Conservation (phyloP, 1,140 invertebrate species). For the Brachionus sp. region DNA sequence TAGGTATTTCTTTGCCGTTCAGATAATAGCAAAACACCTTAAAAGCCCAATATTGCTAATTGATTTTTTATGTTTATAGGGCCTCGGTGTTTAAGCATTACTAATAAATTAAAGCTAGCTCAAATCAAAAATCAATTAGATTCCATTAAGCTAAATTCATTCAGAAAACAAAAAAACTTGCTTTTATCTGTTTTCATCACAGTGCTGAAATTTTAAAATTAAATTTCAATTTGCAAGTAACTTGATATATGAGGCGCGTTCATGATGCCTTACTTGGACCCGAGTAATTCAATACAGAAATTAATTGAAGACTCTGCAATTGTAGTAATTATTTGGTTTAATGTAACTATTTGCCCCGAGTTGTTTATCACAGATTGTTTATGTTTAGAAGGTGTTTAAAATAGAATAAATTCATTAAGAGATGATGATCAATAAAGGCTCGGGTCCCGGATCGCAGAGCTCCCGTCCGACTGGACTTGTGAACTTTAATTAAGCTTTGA, state of each 20-base stretch:
- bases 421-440: neutral
- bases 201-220: slow-evolving; percentile 2
- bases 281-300: neutral
- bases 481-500: slow-evolving; percentile 5
- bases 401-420: neutral
- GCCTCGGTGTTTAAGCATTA: neutral
- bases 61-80: slow-evolving; percentile 24
- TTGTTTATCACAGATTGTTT: slow-evolving; percentile 32
- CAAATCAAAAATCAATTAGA: slow-evolving; percentile 18
- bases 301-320: neutral
- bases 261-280: neutral
- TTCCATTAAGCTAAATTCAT: slow-evolving; percentile 22
- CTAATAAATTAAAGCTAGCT: neutral
- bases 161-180: neutral
- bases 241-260: neutral
- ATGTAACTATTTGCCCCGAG: slow-evolving; percentile 36
- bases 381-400: slow-evolving; percentile 18
- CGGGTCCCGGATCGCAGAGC: neutral
- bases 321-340: neutral
- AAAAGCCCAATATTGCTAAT: neutral
- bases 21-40: neutral
- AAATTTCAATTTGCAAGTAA: slow-evolving; percentile 1
- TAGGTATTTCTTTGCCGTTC: slow-evolving; percentile 7
- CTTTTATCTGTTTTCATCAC: slow-evolving; percentile 4
- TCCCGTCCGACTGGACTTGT: neutral